Base-by-base conservation (phyloP, 2,888 invertebrate species). In the Abrostola tripartita region DNA sequence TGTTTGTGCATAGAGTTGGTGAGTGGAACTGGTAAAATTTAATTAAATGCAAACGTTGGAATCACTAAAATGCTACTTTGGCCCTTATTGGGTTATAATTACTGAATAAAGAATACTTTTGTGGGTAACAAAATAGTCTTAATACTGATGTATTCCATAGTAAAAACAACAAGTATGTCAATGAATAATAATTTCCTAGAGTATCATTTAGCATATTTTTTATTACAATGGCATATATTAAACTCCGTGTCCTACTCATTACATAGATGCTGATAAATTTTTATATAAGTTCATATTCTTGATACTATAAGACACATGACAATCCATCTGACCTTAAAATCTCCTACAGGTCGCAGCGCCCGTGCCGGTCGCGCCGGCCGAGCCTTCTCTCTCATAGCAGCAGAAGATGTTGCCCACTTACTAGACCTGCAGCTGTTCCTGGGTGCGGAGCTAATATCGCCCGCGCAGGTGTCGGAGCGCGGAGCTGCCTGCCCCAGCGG, bases 1-100 rank as follows among this genome's bases (percentile, higher is more conserved):
- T 99, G 35, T 99, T 99, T 92, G 98, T 99, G 37, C 99, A 99
- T 92, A 96, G 99, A 95, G 99, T 99, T 67, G 99, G 99, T 98
- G 85, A 95, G 97, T 79, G 40, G 9, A 40, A 40, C 0, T 24
- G 24, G 24, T 7, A 40, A 1, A 40, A 4, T 40, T 9, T 40
- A 40, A 40, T 5, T 40, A 10, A 40, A 40, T 9, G 10, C 24
- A 24, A 24, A 24, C 4, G 1, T 24, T 4, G 4, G 4, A 24
- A 24, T 24, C 24, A 24, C 24, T 24, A 4, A 24, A 24, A 24
- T 2, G 24, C 24, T 24, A 24, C 24, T 24, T 24, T 2, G 24
- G 24, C 24, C 24, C 24, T 24, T 24, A 24, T n/a, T n/a, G n/a
- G n/a, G n/a, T n/a, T n/a, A n/a, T n/a, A n/a, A n/a, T n/a, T n/a